A percentile compares a stretch with the other conserved stretches of the same genome.
Evolutionary conservation across 2,797 vertebrate species (phyloP).

Genomic region (Remorina albescens): DNA sequence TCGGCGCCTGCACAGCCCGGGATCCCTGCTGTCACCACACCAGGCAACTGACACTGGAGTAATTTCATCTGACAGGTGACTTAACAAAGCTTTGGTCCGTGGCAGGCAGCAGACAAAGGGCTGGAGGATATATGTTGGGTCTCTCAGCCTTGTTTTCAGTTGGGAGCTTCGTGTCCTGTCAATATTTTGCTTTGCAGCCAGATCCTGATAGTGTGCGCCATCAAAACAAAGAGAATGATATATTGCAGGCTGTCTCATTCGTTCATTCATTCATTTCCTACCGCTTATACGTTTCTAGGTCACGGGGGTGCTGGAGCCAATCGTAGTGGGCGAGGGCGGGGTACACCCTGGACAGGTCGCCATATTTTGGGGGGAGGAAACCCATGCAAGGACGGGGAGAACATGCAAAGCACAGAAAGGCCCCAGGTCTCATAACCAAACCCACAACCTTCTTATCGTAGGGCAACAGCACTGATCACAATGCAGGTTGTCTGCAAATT

Average conservation of each 20-base stretch:
- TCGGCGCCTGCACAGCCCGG: slow-evolving; percentile 45
- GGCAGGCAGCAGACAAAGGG: slow-evolving; percentile 61
- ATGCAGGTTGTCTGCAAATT: background rate
- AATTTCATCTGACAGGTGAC: slow-evolving; percentile 83
- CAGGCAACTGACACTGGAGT: slow-evolving; percentile 62
- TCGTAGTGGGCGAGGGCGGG: no score
- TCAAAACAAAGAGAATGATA: slow-evolving; percentile 30
- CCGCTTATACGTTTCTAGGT: no score
- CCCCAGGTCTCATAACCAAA: no score
- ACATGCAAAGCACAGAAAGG: no score
- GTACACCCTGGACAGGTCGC: no score
- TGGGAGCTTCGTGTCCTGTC: slow-evolving; percentile 39
- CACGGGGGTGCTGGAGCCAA: no score
- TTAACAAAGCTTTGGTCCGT: slow-evolving; percentile 74
- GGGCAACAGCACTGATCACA: no score
- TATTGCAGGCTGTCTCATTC: slow-evolving; percentile 7
- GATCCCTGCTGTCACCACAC: slow-evolving; percentile 60
- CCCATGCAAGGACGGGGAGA: no score
- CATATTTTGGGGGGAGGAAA: no score
- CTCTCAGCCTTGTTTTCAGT: slow-evolving; percentile 60
- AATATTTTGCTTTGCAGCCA: slow-evolving; percentile 56
- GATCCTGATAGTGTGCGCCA: slow-evolving; percentile 13
- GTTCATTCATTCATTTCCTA: no score
- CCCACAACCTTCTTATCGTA: no score
- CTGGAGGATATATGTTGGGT: slow-evolving; percentile 37